These are phyloP conservation scores for Chalcis sispes DNA, from an alignment of 2,888 invertebrate species.

Conservation along the genomic window DNA sequence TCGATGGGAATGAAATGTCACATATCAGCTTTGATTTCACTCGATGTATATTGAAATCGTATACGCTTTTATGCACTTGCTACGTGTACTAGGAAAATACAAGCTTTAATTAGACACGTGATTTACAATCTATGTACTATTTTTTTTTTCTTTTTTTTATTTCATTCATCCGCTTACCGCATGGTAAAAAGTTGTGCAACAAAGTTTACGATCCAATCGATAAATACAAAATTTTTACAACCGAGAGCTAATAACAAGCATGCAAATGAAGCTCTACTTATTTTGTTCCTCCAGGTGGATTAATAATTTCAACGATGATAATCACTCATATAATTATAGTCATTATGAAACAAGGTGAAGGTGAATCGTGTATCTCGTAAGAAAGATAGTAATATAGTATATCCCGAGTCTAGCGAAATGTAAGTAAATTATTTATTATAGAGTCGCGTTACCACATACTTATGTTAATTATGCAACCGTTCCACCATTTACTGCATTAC, in stretches of 20 bases:
- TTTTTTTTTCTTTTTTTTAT: not conserved
- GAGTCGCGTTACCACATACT: too few relatives aligned
- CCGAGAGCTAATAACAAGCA: not conserved
- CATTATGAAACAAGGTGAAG: slow-evolving; percentile 32
- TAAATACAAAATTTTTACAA: too few relatives aligned
- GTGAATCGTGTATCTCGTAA: too few relatives aligned
- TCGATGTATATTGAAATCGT: not conserved
- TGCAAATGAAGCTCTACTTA: slow-evolving; percentile 27
- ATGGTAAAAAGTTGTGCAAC: not conserved
- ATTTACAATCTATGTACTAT: slow-evolving; percentile 22
- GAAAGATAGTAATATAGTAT: too few relatives aligned
- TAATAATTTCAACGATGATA: not conserved
- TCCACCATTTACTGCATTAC: too few relatives aligned
- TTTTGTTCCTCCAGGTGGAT: not conserved
- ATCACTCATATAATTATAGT: slow-evolving; percentile 21
- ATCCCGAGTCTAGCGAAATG: too few relatives aligned
- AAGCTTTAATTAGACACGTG: slow-evolving; percentile 28
- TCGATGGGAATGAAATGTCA: slow-evolving; percentile 39
- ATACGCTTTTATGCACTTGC: too few relatives aligned
- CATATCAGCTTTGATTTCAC: not conserved
- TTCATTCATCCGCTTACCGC: not conserved
- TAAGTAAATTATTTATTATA: too few relatives aligned
- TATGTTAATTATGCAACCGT: too few relatives aligned
- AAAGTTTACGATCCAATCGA: not conserved
- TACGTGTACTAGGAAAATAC: not conserved